Evolutionary conservation across 2,797 vertebrate species (phyloP), one percentile per base, ranked within the genome.

Genomic region (Oceanodroma leucorhoa): DNA sequence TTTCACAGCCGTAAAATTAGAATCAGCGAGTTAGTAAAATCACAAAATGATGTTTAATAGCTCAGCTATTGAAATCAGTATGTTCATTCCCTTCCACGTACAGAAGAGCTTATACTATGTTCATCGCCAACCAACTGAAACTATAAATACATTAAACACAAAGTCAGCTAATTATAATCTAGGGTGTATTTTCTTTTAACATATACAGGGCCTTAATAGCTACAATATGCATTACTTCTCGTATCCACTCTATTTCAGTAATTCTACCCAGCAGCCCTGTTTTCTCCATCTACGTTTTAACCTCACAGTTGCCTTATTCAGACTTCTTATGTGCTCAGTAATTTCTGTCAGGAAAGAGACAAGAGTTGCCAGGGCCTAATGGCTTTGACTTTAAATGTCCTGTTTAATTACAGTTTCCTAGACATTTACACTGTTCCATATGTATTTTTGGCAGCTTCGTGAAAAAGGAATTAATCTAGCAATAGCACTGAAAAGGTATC

Each of bases 141-240:
- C 71, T 81, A 78, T 78, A 95, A 94, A 94, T 60, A 79, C 6
- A 51, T 66, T 65, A 64, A 96, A 84, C 24, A 34, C 36, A 75
- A 84, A 84, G 26, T 26, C 34, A 70, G 67, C 51, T 94, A 70
- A 72, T 94, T 94, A 61, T 64, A 83, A 84, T 84, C 34, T 81
- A 32, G 54, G 4, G 4, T 71, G 6, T 66, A 13, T 54, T 90
- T 95, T 86, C 48, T 55, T 93, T 50, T 77, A 60, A 62, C 4
- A 9, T 57, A 11, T 12, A 5, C 11, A 64, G 24, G 54, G 3
- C 14, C 17, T 81, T 89, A 87, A 64, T 36, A 90, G 45, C 57
- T 73, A 17, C 61, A 76, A 26, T 38, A 51, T 64, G 48, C 34
- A 45, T 83, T 76, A 38, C 58, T 88, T 50, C 12, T 78, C 48